Conservation (phyloP, 1,140 invertebrate species). For the Hetaerina americana region DNA sequence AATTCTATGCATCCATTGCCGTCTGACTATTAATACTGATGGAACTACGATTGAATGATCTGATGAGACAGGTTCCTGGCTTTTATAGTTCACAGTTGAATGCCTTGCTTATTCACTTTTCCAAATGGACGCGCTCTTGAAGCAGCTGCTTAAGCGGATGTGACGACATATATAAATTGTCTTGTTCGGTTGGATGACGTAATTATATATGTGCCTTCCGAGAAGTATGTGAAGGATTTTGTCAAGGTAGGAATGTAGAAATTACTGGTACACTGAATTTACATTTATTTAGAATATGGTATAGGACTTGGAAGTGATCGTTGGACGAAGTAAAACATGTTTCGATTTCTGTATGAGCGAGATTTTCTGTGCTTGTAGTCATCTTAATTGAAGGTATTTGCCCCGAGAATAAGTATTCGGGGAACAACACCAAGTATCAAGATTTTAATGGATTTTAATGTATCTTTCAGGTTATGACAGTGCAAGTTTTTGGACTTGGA, state of each 20-base stretch:
- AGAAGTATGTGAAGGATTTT: background rate
- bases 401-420: background rate
- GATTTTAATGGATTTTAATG: background rate
- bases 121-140: background rate
- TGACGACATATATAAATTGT: background rate
- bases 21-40: too few relatives aligned
- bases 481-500: background rate
- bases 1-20: too few relatives aligned
- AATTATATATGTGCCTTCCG: background rate
- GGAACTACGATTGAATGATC: too few relatives aligned
- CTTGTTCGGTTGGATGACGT: background rate
- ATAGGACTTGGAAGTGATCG: too few relatives aligned
- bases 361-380: too few relatives aligned
- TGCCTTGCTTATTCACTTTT: too few relatives aligned
- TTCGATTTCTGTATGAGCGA: too few relatives aligned
- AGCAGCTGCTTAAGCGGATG: background rate
- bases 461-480: background rate
- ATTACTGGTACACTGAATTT: too few relatives aligned
- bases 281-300: too few relatives aligned
- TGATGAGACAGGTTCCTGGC: too few relatives aligned
- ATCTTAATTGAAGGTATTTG: too few relatives aligned
- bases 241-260: background rate
- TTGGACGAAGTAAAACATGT: too few relatives aligned
- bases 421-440: background rate
- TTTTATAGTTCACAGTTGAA: background rate